Evolutionary conservation across 2,888 invertebrate genomes (phyloP), one percentile per base, ranked within the genome.

Genomic region (Megastigmus dorsalis): DNA sequence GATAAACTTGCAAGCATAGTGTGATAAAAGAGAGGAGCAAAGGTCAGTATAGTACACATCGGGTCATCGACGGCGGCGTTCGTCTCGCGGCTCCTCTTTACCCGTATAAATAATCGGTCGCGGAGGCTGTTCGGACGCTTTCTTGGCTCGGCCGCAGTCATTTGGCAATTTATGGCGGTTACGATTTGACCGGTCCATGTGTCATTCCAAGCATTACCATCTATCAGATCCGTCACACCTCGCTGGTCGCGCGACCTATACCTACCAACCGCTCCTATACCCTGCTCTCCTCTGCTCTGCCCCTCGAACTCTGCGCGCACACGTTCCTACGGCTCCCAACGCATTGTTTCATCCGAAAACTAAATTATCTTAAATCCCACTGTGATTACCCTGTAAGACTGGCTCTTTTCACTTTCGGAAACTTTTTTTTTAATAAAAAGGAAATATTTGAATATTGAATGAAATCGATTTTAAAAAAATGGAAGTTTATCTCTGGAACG

Each of bases 141-240:
- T 82, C 82, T 82, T 83, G 82, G 82, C 81, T 80, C 79, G 69
- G n/a, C n/a, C 75, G 68, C 79, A 78, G 80, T 84, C 81, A 80
- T 82, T 83, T 79, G 79, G 74, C 76, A 81, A 84, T 84, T 83
- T 83, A 84, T 81, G 79, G 80, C 77, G 72, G 78, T 71, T n/a
- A 77, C 79, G 80, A 81, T 81, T 82, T 80, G 82, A 81, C 82
- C 81, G 80, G 81, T 81, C 83, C 80, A 83, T 84, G 82, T 79
- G 83, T 84, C 84, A 84, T 82, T 82, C 80, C 75, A 74, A 65
- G 80, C 82, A 82, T 83, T 84, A 82, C 82, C 83, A 82, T 84
- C 82, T 80, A 84, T 84, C 81, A 82, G 80, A 79, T 81, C 67
- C 77, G 79, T 81, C 78, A 77, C 79, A 79, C 77, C 78, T 80